phyloP scores from a whole-genome alignment of 2,113 vertebrate genomes.

The Leuciscus idus region DNA sequence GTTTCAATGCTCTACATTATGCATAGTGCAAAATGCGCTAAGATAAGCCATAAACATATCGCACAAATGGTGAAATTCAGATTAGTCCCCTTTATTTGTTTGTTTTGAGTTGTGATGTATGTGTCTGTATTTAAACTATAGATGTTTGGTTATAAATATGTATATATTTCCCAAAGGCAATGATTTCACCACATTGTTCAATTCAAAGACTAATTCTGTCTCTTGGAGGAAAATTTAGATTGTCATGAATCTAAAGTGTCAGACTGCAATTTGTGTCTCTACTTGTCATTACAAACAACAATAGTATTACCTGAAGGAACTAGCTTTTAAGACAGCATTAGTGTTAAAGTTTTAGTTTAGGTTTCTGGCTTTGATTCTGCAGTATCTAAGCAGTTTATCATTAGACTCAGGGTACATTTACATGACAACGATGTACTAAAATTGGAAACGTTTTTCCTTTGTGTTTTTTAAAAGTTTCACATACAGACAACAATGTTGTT shows the following conservation, averaged over 20 bases:
- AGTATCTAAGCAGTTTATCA: neutral
- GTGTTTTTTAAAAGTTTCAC: no score
- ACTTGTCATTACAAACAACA: neutral
- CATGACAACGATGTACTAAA: no score
- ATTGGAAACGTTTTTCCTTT: no score
- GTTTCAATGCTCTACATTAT: slow-evolving; percentile 15
- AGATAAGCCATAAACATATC: slow-evolving; percentile 13
- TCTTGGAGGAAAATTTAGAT: neutral
- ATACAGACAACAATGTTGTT: no score
- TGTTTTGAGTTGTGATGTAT: neutral
- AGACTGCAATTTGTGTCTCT: slow-evolving; percentile 1
- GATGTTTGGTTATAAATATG: slow-evolving; percentile 12
- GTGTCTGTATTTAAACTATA: neutral
- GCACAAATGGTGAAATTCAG: neutral
- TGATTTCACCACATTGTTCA: slow-evolving; percentile 7
- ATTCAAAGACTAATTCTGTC: neutral
- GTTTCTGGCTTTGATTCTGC: neutral
- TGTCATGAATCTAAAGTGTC: neutral
- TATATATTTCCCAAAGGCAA: neutral
- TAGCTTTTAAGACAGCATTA: neutral
- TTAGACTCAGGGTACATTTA: no score
- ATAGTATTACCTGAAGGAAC: neutral
- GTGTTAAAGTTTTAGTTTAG: neutral
- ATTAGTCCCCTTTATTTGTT: slow-evolving; percentile 7
- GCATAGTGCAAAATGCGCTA: neutral